phyloP scores from a whole-genome alignment of 2,888 invertebrate species.

The Herminia tarsipennalis region DNA sequence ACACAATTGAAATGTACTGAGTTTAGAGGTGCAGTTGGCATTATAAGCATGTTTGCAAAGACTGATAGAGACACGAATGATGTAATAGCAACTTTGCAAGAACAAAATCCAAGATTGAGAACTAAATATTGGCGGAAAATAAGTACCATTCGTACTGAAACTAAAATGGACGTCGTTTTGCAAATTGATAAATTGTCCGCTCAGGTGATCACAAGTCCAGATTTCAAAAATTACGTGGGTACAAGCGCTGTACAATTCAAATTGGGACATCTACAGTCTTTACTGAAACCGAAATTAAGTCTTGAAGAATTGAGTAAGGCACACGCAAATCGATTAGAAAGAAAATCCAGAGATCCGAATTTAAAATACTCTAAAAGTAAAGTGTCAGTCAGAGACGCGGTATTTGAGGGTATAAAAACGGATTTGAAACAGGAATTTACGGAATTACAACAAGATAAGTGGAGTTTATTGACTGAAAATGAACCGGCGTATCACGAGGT shows the following conservation, averaged over 20 bases:
- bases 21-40: slow-evolving; percentile 78
- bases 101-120: slow-evolving; percentile 68
- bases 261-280: slow-evolving; percentile 69
- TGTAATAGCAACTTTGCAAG: slow-evolving; percentile 63
- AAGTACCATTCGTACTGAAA: slow-evolving; percentile 58
- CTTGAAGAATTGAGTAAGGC: slow-evolving; percentile 57
- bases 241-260: slow-evolving; percentile 61
- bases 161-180: slow-evolving; percentile 65
- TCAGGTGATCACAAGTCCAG: slow-evolving; percentile 62
- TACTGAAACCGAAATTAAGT: slow-evolving; percentile 62
- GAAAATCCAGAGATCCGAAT: slow-evolving; percentile 22
- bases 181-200: slow-evolving; percentile 79
- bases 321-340: slow-evolving; percentile 31
- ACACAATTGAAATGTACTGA: slow-evolving; percentile 68
- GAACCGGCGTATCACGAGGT: slow-evolving; percentile 3
- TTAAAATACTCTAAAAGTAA: slow-evolving; percentile 34
- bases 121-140: slow-evolving; percentile 78
- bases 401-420: slow-evolving; percentile 4
- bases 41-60: slow-evolving; percentile 68
- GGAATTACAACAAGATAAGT: slow-evolving; percentile 29
- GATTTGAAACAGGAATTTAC: slow-evolving; percentile 10
- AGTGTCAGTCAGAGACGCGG: no score
- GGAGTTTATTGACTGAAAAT: slow-evolving; percentile 13
- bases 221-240: slow-evolving; percentile 63
- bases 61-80: slow-evolving; percentile 62